phyloP scores from a whole-genome alignment of 2,113 vertebrate species.

The Tenebrosternarchus preto region DNA sequence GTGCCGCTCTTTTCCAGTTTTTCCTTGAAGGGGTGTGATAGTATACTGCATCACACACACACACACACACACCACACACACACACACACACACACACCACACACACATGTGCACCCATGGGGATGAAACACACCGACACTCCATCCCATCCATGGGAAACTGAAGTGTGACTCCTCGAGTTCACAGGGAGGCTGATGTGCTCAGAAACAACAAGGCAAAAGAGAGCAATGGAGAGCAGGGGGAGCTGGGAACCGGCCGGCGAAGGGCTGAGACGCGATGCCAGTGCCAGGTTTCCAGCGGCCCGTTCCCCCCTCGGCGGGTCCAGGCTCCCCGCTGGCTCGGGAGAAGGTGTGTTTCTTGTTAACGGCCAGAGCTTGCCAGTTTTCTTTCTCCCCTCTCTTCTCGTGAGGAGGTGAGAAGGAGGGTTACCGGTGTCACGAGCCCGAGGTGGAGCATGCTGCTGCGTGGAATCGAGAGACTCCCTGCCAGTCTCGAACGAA shows the following conservation, averaged over 20 bases:
- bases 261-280: neutral
- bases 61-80: conserved; percentile 27
- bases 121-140: neutral
- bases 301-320: neutral
- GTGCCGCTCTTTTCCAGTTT: conserved; percentile 11
- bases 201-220: conserved; percentile 34
- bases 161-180: conserved; percentile 49
- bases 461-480: neutral
- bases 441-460: neutral
- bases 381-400: conserved; percentile 4
- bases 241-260: neutral
- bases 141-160: conserved; percentile 52
- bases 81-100: conserved; percentile 36
- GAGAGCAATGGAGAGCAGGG: neutral
- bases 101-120: neutral
- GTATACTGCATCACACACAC: conserved; percentile 12
- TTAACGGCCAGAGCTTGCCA: conserved; percentile 16
- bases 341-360: conserved; percentile 37
- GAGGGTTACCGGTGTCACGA: too few relatives aligned
- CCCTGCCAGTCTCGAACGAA: neutral
- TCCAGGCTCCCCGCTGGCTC: neutral
- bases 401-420: neutral
- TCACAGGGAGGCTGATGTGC: conserved; percentile 43
- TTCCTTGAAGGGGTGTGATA: conserved; percentile 24
- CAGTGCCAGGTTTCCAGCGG: neutral